Evolutionary conservation across 2,888 invertebrate genomes (phyloP).

Genomic region (Agrochola macilenta): DNA sequence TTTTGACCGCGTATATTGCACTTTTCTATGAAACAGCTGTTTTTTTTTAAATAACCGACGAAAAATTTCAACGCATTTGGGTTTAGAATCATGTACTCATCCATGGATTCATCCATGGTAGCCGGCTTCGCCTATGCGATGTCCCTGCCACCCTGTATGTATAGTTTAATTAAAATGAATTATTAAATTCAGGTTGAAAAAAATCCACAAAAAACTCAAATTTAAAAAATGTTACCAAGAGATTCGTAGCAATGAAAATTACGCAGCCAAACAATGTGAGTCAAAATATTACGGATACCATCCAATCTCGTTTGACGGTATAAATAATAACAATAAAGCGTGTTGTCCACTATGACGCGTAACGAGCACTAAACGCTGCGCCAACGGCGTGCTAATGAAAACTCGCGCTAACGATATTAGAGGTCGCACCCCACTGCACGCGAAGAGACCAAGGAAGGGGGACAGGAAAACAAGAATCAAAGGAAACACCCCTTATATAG

Average conservation of each 20-base stretch:
- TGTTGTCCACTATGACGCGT: constrained; percentile 76
- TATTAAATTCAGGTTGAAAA: not conserved
- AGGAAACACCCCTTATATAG: not conserved
- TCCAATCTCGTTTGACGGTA: constrained; percentile 67
- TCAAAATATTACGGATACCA: constrained; percentile 60
- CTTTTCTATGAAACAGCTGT: too few species aligned
- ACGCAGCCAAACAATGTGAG: constrained; percentile 53
- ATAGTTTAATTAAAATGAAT: too few species aligned
- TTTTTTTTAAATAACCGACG: too few species aligned
- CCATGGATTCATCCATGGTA: too few species aligned
- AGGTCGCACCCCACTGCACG: constrained; percentile 50
- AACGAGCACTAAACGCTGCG: constrained; percentile 77
- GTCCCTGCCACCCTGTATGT: too few species aligned
- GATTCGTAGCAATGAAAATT: constrained; percentile 56
- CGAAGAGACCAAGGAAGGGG: not conserved
- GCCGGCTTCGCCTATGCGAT: too few species aligned
- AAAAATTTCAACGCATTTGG: too few species aligned
- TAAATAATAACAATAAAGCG: constrained; percentile 78
- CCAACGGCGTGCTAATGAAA: constrained; percentile 81
- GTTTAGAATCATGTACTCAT: too few species aligned
- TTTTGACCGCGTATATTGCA: too few species aligned
- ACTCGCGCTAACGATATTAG: constrained; percentile 78
- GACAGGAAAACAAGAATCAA: not conserved
- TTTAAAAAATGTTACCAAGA: constrained; percentile 16
- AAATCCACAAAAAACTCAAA: not conserved